These are phyloP conservation scores for Spea hammondii DNA, from an alignment of 2,797 vertebrate species.

Conservation along the genomic window DNA sequence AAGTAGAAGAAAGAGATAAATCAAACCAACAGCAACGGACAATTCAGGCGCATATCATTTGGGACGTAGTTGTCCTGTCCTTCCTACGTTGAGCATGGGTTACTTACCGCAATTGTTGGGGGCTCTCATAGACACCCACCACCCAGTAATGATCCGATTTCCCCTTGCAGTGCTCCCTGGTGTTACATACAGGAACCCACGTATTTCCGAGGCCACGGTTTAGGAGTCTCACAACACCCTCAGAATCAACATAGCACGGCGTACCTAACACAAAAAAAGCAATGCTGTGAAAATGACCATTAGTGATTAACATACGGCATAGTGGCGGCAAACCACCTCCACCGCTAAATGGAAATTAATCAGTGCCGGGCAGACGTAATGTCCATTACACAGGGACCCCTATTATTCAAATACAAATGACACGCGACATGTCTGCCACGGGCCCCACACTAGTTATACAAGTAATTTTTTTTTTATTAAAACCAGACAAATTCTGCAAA, in stretches of 20 bases:
- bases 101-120: slow-evolving; percentile 89
- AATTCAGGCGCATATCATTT: neutral
- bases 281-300: too few relatives aligned
- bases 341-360: too few relatives aligned
- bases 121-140: slow-evolving; percentile 88
- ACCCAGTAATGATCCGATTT: slow-evolving; percentile 95
- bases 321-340: too few relatives aligned
- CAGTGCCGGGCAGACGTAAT: too few relatives aligned
- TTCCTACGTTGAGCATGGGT: neutral
- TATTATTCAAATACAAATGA: too few relatives aligned
- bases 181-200: slow-evolving; percentile 88
- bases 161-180: slow-evolving; percentile 86
- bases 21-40: neutral
- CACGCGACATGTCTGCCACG: too few relatives aligned
- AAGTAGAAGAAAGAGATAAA: slow-evolving; percentile 27
- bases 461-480: too few relatives aligned
- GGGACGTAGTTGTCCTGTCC: neutral
- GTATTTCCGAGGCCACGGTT: slow-evolving; percentile 85
- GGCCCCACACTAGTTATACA: too few relatives aligned
- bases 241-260: slow-evolving; percentile 84
- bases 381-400: neutral
- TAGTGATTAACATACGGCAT: too few relatives aligned
- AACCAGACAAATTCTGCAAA: too few relatives aligned
- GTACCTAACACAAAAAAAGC: slow-evolving; percentile 71
- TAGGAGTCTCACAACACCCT: slow-evolving; percentile 82